These are phyloP conservation scores for Stenoptilia bipunctidactyla DNA, from an alignment of 2,888 invertebrate genomes.

Conservation along the genomic window DNA sequence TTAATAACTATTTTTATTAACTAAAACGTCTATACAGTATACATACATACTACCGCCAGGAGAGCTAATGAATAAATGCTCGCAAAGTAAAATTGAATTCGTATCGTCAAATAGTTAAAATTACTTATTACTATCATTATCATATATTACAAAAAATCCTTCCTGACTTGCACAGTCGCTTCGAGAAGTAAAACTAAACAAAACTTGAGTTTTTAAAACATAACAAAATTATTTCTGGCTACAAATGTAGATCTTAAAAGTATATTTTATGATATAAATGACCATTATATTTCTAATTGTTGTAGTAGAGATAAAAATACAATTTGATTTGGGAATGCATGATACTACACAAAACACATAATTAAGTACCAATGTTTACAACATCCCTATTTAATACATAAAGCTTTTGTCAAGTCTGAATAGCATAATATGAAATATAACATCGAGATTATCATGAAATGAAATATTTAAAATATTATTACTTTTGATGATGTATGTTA, in stretches of 20 bases:
- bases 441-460: too few relatives aligned
- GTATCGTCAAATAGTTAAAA: constrained; percentile 58
- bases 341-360: constrained; percentile 62
- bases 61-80: constrained; percentile 56
- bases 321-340: constrained; percentile 68
- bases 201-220: constrained; percentile 30
- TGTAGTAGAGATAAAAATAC: constrained; percentile 54
- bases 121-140: constrained; percentile 22
- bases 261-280: constrained; percentile 62
- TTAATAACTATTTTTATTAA: constrained; percentile 59
- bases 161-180: constrained; percentile 47
- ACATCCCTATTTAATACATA: constrained; percentile 16
- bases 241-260: constrained; percentile 15
- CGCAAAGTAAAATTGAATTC: constrained; percentile 41
- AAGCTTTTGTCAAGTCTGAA: too few relatives aligned
- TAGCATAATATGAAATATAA: neutral
- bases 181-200: constrained; percentile 38
- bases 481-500: too few relatives aligned
- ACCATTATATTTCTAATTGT: constrained; percentile 60
- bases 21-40: constrained; percentile 49
- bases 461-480: too few relatives aligned
- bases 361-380: constrained; percentile 65
- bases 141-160: constrained; percentile 40
- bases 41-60: constrained; percentile 40
- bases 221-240: constrained; percentile 18